These are phyloP conservation scores for Artibeus lituratus DNA, from an alignment of 2,797 vertebrate genomes.

Conservation along the genomic window DNA sequence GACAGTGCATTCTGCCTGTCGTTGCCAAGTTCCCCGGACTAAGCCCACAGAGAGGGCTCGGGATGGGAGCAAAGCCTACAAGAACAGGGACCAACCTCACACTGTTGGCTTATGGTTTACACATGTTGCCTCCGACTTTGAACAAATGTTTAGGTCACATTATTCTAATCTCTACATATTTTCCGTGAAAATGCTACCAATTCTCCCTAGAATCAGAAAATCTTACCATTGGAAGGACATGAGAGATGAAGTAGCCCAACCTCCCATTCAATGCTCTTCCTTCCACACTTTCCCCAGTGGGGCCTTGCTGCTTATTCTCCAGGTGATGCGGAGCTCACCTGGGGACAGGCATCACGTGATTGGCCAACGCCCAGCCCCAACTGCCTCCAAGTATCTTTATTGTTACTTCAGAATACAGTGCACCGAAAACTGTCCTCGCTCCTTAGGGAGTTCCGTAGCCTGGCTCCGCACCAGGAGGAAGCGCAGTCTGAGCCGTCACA, in stretches of 20 bases:
- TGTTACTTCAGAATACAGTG: not conserved
- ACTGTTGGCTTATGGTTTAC: not conserved
- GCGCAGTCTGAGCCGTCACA: accelerated
- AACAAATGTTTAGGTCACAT: not conserved
- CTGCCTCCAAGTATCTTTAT: not conserved
- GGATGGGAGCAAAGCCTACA: not conserved
- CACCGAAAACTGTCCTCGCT: not conserved
- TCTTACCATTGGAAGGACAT: not conserved
- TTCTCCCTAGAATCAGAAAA: not conserved
- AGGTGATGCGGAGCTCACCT: not conserved
- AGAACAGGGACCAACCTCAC: not conserved
- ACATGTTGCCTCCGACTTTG: not conserved
- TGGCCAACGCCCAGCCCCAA: not conserved
- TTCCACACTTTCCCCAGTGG: not conserved
- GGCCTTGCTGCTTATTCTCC: not conserved
- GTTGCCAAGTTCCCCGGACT: not conserved
- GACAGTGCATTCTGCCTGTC: not conserved
- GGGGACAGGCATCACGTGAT: not conserved
- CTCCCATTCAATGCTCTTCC: not conserved
- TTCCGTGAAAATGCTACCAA: not conserved
- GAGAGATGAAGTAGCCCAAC: not conserved
- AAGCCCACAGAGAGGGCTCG: not conserved
- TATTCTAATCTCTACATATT: not conserved
- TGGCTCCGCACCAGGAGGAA: not conserved
- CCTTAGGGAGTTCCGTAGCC: not conserved